A percentile compares a stretch with the other conserved stretches of the same genome.
These are phyloP conservation scores for Enteromius mattozi DNA, from an alignment of 2,797 vertebrate genomes.

Conservation along the genomic window DNA sequence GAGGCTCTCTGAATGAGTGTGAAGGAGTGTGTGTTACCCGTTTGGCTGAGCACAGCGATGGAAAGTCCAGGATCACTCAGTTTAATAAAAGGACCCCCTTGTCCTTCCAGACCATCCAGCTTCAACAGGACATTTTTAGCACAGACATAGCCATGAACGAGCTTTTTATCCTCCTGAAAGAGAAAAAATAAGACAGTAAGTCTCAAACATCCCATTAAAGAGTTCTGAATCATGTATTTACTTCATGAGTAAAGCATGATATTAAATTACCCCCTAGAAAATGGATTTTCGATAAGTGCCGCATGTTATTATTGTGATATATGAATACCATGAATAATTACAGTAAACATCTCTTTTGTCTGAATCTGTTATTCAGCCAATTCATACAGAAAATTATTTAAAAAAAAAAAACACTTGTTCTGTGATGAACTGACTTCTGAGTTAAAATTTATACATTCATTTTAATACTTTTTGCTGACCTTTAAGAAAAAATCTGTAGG, in stretches of 20 bases:
- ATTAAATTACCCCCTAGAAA: background rate
- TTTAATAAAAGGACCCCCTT: conserved; percentile 85
- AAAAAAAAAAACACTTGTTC: too few relatives aligned
- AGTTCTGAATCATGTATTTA: background rate
- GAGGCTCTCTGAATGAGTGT: background rate
- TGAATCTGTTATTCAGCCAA: background rate
- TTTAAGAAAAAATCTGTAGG: background rate
- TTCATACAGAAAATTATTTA: background rate
- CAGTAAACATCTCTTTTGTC: background rate
- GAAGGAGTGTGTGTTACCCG: conserved; percentile 71
- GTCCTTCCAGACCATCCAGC: conserved; percentile 78
- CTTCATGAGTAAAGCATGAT: background rate
- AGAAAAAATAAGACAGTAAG: background rate
- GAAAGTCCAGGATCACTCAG: conserved; percentile 87
- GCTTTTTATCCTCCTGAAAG: conserved; percentile 85
- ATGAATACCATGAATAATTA: background rate
- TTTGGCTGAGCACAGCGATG: conserved; percentile 78
- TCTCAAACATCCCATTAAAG: background rate
- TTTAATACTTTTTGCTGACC: background rate
- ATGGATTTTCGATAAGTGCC: background rate
- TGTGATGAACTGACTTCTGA: background rate
- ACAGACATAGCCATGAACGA: conserved; percentile 87
- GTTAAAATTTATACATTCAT: background rate
- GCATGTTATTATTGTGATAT: background rate
- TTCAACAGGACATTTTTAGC: conserved; percentile 87